phyloP scores from a whole-genome alignment of 2,888 invertebrate species.

The Lithodes maja region DNA sequence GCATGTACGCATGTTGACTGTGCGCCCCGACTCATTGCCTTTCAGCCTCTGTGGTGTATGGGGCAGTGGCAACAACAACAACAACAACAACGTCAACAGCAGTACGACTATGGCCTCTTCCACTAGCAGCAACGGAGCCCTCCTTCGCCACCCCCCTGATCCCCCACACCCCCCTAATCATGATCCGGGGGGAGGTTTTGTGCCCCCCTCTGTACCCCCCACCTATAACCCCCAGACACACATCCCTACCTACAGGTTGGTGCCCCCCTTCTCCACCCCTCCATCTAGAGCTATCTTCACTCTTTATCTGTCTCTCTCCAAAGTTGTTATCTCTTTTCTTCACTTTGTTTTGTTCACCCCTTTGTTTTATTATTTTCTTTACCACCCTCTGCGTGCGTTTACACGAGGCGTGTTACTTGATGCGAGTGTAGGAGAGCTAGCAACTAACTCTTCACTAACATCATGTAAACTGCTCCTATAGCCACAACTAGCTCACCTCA shows the following conservation, averaged over 20 bases:
- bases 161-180: slow-evolving; percentile 65
- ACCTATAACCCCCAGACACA: slow-evolving; percentile 55
- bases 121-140: slow-evolving; percentile 46
- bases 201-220: slow-evolving; percentile 52
- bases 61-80: slow-evolving; percentile 52
- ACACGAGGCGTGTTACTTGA: too few species aligned
- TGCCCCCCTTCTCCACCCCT: slow-evolving; percentile 50
- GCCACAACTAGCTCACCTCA: too few species aligned
- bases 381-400: too few species aligned
- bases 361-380: not conserved
- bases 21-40: slow-evolving; percentile 57
- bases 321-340: not conserved
- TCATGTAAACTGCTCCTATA: too few species aligned
- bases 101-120: slow-evolving; percentile 45
- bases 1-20: slow-evolving; percentile 58
- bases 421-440: too few species aligned
- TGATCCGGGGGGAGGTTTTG: slow-evolving; percentile 65
- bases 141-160: slow-evolving; percentile 60
- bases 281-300: not conserved
- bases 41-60: slow-evolving; percentile 63
- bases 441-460: too few species aligned
- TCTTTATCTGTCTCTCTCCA: not conserved
- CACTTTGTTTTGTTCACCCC: not conserved
- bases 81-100: slow-evolving; percentile 46
- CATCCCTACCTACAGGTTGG: slow-evolving; percentile 69